phyloP scores from a whole-genome alignment of 2,113 vertebrate genomes.

The Lepus timidus region DNA sequence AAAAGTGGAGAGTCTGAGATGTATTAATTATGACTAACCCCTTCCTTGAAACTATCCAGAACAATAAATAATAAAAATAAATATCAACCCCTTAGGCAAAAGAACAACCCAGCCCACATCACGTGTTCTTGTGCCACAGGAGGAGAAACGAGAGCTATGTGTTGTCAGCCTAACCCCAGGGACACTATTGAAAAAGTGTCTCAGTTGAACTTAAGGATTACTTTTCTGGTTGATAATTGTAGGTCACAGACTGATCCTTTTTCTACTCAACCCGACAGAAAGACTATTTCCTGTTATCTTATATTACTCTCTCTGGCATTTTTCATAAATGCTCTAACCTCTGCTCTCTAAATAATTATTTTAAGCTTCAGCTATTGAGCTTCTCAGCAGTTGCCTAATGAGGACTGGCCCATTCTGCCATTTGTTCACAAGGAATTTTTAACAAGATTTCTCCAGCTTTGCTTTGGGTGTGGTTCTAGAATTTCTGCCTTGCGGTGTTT shows the following conservation, averaged over 20 bases:
- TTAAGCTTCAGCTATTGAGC: neutral
- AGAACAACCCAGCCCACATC: neutral
- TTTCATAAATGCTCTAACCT: constrained; percentile 1
- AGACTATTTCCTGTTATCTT: constrained; percentile 1
- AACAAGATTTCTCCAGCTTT: neutral
- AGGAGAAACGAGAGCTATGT: neutral
- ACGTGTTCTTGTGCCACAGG: neutral
- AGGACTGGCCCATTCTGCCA: neutral
- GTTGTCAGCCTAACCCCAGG: neutral
- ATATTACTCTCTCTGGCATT: neutral
- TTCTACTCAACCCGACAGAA: neutral
- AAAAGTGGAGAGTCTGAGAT: neutral
- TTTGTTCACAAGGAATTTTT: neutral
- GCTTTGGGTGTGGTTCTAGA: neutral
- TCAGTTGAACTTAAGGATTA: neutral
- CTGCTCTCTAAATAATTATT: constrained; percentile 10
- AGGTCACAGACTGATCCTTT: neutral
- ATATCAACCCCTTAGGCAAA: neutral
- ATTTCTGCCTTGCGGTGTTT: neutral
- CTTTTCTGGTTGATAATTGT: constrained; percentile 9
- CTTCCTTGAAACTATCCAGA: neutral
- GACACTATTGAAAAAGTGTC: neutral
- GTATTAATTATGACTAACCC: neutral
- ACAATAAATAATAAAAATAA: neutral
- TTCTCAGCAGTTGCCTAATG: neutral